These are phyloP conservation scores for Prolemur simus DNA, from an alignment of 2,113 vertebrate genomes.

Conservation along the genomic window DNA sequence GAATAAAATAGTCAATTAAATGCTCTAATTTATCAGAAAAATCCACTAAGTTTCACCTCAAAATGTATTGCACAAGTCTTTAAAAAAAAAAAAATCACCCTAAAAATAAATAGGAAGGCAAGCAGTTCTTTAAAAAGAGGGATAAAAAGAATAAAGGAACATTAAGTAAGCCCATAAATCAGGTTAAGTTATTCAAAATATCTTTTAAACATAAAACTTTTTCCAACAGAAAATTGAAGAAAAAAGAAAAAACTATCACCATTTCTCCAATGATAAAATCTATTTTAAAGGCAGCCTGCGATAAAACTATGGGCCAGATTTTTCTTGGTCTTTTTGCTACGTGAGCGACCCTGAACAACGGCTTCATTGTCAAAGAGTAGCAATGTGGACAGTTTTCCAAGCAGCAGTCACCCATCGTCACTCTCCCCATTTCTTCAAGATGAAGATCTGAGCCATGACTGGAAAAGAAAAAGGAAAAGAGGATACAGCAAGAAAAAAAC, in stretches of 20 bases:
- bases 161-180: conserved; percentile 61
- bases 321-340: conserved; percentile 62
- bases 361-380: conserved; percentile 47
- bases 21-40: conserved; percentile 80
- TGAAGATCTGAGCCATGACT: conserved; percentile 85
- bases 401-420: conserved; percentile 59
- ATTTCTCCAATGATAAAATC: conserved; percentile 66
- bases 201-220: conserved; percentile 79
- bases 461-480: conserved; percentile 46
- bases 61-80: conserved; percentile 95
- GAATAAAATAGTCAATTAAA: conserved; percentile 76
- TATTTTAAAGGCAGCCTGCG: conserved; percentile 69
- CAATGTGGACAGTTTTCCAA: conserved; percentile 4
- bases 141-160: conserved; percentile 57
- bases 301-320: conserved; percentile 51
- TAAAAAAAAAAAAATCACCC: conserved; percentile 74
- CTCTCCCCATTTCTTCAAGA: conserved; percentile 74
- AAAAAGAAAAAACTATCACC: conserved; percentile 46
- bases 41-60: conserved; percentile 77
- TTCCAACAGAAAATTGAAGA: conserved; percentile 61
- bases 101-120: conserved; percentile 85
- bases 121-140: conserved; percentile 80
- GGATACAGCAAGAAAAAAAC: background rate
- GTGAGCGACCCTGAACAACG: conserved; percentile 23
- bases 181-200: conserved; percentile 75